These are phyloP conservation scores for Eurosta solidaginis DNA, from an alignment of 1,140 invertebrate genomes.

Conservation along the genomic window DNA sequence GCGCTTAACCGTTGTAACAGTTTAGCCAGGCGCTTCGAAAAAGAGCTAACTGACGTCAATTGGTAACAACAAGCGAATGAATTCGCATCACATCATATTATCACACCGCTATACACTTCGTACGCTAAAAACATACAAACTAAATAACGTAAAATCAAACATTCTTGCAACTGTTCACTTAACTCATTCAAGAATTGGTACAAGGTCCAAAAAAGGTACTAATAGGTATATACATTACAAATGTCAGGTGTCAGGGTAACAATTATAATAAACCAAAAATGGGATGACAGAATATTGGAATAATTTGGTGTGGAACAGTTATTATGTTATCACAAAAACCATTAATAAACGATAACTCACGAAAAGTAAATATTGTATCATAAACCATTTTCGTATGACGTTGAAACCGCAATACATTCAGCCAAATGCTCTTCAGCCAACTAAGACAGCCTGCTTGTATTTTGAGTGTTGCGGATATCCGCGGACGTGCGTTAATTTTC, in stretches of 20 bases:
- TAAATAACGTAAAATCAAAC: background rate
- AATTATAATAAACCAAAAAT: background rate
- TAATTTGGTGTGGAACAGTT: background rate
- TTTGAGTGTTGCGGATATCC: slow-evolving; percentile 11
- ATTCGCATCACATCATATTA: no score
- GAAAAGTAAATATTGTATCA: background rate
- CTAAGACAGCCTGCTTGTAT: background rate
- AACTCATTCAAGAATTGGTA: background rate
- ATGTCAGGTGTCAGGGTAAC: background rate
- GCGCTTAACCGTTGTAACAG: no score
- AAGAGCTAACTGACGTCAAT: no score
- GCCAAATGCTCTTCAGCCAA: no score
- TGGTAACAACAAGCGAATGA: no score
- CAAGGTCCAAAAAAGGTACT: background rate
- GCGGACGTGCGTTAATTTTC: slow-evolving; percentile 30
- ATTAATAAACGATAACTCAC: background rate
- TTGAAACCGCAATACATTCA: no score
- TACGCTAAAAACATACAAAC: background rate
- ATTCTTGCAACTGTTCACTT: background rate
- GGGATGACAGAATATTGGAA: background rate
- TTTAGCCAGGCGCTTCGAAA: no score
- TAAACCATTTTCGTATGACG: no score
- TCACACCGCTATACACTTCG: no score
- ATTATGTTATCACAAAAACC: slow-evolving; percentile 4
- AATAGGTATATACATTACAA: background rate